Conservation (phyloP, 2,113 vertebrate species). For the Motacilla tschutschensis region DNA sequence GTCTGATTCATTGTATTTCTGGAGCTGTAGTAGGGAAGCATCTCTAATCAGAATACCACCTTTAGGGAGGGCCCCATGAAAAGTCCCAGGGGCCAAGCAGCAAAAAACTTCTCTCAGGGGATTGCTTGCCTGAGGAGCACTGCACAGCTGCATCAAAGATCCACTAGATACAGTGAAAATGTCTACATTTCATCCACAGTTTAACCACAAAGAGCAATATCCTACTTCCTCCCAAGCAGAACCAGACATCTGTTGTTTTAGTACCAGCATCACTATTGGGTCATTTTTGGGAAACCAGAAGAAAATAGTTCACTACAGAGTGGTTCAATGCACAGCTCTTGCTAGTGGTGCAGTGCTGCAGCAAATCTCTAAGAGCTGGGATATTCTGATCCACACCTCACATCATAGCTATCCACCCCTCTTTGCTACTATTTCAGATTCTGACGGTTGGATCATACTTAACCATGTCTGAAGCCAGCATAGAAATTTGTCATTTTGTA, state of each 20-base stretch:
- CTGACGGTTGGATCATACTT: not conserved
- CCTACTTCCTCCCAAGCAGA: not conserved
- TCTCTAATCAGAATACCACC: not conserved
- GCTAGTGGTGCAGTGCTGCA: not conserved
- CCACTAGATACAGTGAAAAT: not conserved
- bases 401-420: not conserved
- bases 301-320: not conserved
- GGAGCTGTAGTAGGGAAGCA: not conserved
- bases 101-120: accelerated
- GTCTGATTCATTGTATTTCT: not conserved
- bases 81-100: not conserved
- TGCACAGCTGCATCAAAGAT: accelerated
- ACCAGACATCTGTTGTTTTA: not conserved
- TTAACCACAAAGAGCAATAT: not conserved
- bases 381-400: not conserved
- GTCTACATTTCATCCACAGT: not conserved
- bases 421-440: not conserved
- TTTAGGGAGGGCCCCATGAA: not conserved
- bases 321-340: not conserved
- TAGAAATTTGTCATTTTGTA: not conserved
- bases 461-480: not conserved
- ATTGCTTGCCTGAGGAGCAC: not conserved
- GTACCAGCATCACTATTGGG: not conserved
- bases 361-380: not conserved
- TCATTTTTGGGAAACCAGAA: slow-evolving; percentile 15